These are phyloP conservation scores for Echinarachnius parma DNA, from an alignment of 53 echinoderm and acorn worm species.

Conservation along the genomic window DNA sequence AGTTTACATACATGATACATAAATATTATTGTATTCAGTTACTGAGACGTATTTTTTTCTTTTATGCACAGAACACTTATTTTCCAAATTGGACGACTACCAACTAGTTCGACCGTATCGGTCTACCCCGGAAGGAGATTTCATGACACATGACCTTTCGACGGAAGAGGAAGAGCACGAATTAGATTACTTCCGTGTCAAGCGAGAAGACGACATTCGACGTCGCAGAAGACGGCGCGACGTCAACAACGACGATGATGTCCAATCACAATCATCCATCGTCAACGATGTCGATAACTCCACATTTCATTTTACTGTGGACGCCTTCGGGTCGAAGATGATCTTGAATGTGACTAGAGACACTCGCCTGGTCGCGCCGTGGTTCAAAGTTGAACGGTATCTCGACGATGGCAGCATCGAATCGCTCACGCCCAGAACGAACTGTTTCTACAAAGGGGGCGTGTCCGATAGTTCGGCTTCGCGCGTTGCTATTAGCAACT, in stretches of 20 bases:
- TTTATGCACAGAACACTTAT: constrained; percentile 83
- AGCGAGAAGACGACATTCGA: constrained; percentile 48
- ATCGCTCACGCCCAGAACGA: constrained; percentile 50
- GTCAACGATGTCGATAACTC: constrained; percentile 7
- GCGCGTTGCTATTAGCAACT: constrained; percentile 88
- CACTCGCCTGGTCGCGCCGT: constrained; percentile 60
- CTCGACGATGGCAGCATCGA: constrained; percentile 63
- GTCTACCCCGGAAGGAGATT: constrained; percentile 79
- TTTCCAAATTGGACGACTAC: constrained; percentile 81
- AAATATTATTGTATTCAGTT: too few species aligned
- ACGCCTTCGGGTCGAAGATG: constrained; percentile 71
- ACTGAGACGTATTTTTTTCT: too few species aligned
- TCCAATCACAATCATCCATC: constrained; percentile 16
- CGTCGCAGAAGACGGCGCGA: constrained; percentile 46
- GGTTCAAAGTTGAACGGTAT: constrained; percentile 61
- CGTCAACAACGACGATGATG: constrained; percentile 24
- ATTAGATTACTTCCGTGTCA: constrained; percentile 63
- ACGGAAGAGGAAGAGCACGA: constrained; percentile 59
- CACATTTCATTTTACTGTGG: constrained; percentile 68
- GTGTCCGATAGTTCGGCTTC: constrained; percentile 54
- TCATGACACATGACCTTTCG: constrained; percentile 71
- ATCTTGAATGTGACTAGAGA: constrained; percentile 74
- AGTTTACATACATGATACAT: too few species aligned
- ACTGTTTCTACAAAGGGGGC: constrained; percentile 73
- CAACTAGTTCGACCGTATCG: constrained; percentile 79